A percentile compares a stretch with the other conserved stretches of the same genome.
Conservation (phyloP, 2,797 vertebrate genomes). For the Tolypeutes matacus region DNA sequence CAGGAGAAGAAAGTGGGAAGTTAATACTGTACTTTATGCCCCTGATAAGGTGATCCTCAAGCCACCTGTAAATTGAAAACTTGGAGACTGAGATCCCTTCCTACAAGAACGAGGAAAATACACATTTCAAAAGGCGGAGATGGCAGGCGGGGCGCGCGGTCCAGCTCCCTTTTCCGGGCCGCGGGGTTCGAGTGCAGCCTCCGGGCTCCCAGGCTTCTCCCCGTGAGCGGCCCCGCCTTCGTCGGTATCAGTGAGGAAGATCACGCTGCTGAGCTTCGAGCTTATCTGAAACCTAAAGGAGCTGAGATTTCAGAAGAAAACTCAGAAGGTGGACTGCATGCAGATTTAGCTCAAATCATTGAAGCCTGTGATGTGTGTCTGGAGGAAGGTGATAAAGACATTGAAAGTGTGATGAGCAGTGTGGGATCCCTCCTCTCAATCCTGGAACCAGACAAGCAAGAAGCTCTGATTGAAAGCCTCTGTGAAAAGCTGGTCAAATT, state of each 20-base stretch:
- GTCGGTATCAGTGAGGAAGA: no score
- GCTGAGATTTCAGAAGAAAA: constrained; percentile 99
- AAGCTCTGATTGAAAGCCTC: constrained; percentile 96
- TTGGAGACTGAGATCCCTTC: background rate
- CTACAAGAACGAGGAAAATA: background rate
- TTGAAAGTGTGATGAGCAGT: constrained; percentile 98
- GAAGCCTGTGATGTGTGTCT: constrained; percentile 97
- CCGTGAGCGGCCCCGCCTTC: no score
- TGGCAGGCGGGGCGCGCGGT: no score
- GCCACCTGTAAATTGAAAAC: background rate
- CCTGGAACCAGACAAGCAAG: constrained; percentile 98
- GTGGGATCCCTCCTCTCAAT: constrained; percentile 97
- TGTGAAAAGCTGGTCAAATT: constrained; percentile 98
- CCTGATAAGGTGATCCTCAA: background rate
- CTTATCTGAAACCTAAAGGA: constrained; percentile 96
- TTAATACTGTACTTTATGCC: background rate
- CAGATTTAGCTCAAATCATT: constrained; percentile 96
- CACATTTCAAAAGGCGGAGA: background rate
- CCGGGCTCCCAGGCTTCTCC: no score
- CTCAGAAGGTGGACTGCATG: constrained; percentile 95
- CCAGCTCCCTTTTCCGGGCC: no score
- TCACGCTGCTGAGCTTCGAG: constrained; percentile 96
- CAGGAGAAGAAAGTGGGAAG: background rate
- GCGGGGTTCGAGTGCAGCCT: no score
- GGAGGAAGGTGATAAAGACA: constrained; percentile 98